Conservation (phyloP, 1,140 invertebrate species). For the Ceratosolen solmsi region DNA sequence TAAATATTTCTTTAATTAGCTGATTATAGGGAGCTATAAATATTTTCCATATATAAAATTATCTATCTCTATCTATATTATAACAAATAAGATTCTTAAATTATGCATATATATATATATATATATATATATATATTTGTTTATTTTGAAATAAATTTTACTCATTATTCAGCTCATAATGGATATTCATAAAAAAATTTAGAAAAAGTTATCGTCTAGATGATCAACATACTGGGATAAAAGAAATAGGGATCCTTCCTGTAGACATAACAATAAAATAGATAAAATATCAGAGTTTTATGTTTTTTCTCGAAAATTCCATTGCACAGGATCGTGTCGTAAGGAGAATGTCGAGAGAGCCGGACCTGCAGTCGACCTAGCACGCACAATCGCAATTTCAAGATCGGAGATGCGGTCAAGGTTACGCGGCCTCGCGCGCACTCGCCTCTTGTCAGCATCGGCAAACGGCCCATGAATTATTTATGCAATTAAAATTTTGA, state of each 20-base stretch:
- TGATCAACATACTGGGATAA: too few relatives aligned
- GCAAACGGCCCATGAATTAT: conserved; percentile 32
- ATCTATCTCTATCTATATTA: too few relatives aligned
- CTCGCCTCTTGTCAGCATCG: conserved; percentile 29
- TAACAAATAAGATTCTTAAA: too few relatives aligned
- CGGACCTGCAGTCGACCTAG: conserved; percentile 20
- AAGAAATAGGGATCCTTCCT: too few relatives aligned
- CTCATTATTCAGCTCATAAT: not conserved
- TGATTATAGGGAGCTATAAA: too few relatives aligned
- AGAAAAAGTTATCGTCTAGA: too few relatives aligned
- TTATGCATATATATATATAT: too few relatives aligned
- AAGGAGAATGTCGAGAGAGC: not conserved
- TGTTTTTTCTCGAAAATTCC: not conserved
- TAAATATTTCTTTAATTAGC: too few relatives aligned
- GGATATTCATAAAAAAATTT: not conserved
- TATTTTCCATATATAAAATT: too few relatives aligned
- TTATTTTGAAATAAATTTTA: not conserved
- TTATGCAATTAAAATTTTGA: conserved; percentile 47
- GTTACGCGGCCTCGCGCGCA: conserved; percentile 22
- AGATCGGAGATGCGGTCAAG: conserved; percentile 33
- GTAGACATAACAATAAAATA: not conserved
- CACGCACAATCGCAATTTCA: conserved; percentile 10
- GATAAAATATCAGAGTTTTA: not conserved
- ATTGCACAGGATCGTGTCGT: not conserved
- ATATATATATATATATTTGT: not conserved